phyloP scores from a whole-genome alignment of 1,140 invertebrate genomes.

The Scaptomyza pallida region DNA sequence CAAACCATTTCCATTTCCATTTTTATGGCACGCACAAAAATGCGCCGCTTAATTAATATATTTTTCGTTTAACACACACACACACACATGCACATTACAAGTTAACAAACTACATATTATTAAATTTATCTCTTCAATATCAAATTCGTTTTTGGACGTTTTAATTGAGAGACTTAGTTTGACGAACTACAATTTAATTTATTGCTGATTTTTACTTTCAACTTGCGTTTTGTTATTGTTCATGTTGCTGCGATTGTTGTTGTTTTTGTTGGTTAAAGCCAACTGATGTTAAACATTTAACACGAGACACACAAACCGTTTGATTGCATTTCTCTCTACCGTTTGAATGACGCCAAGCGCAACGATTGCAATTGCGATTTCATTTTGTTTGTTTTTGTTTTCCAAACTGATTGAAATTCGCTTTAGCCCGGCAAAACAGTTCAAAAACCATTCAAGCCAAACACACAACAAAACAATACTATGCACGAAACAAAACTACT shows the following conservation, averaged over 20 bases:
- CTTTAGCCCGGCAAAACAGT: conserved; percentile 1
- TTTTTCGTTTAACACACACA: conserved; percentile 21
- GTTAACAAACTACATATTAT: background rate
- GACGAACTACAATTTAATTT: conserved; percentile 38
- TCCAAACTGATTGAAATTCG: conserved; percentile 9
- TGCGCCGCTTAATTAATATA: conserved; percentile 29
- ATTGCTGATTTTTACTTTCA: conserved; percentile 42
- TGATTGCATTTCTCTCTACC: conserved; percentile 13
- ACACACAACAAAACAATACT: background rate
- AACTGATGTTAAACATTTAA: conserved; percentile 21
- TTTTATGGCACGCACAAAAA: conserved; percentile 37
- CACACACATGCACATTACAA: conserved; percentile 9
- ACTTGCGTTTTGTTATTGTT: conserved; percentile 5
- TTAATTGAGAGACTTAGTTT: conserved; percentile 32
- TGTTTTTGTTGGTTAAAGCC: conserved; percentile 2
- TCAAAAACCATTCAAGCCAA: conserved; percentile 1
- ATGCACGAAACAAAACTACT: background rate
- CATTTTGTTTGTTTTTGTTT: conserved; percentile 3
- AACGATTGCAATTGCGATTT: conserved; percentile 19
- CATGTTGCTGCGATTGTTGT: background rate
- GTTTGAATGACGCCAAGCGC: conserved; percentile 4
- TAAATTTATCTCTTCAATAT: conserved; percentile 12
- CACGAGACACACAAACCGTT: conserved; percentile 9
- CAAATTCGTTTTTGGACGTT: conserved; percentile 11
- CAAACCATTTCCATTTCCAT: conserved; percentile 16